These are phyloP conservation scores for Falcaria lacertinaria DNA, from an alignment of 2,888 invertebrate species.

Conservation along the genomic window DNA sequence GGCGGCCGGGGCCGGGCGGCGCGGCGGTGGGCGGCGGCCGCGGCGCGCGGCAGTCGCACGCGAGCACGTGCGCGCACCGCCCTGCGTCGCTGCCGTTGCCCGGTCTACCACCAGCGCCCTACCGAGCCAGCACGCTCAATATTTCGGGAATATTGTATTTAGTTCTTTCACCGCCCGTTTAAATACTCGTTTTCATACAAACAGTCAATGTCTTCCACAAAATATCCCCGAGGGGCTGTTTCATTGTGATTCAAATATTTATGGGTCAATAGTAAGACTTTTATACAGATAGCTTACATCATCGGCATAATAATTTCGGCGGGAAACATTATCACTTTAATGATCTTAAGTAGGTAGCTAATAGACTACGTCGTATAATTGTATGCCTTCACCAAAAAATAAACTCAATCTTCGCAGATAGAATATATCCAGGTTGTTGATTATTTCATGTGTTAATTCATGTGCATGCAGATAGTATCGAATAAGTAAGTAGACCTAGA, in stretches of 20 bases:
- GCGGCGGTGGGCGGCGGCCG: constrained; percentile 47
- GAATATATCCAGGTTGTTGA: too few species aligned
- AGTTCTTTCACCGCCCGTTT: constrained; percentile 3
- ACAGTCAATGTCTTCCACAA: constrained; percentile 1
- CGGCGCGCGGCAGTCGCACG: constrained; percentile 71
- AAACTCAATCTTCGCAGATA: neutral
- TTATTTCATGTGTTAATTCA: too few species aligned
- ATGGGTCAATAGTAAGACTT: constrained; percentile 65
- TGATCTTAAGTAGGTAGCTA: constrained; percentile 15
- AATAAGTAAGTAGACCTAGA: too few species aligned
- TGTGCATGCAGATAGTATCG: too few species aligned
- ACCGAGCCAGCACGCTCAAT: constrained; percentile 51
- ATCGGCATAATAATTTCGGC: constrained; percentile 60
- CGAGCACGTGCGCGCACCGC: constrained; percentile 70
- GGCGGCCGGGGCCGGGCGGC: constrained; percentile 47
- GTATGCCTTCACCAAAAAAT: constrained; percentile 6
- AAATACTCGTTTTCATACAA: constrained; percentile 5
- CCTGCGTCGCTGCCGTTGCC: constrained; percentile 48
- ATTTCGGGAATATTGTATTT: constrained; percentile 26
- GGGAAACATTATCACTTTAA: constrained; percentile 51
- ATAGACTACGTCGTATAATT: constrained; percentile 12
- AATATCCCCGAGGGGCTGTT: constrained; percentile 8
- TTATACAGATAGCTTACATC: constrained; percentile 64
- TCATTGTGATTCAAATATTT: constrained; percentile 41
- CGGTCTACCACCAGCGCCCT: constrained; percentile 44